Evolutionary conservation across 2,888 invertebrate genomes (phyloP).

Genomic region (Nemotelus pantherinus): DNA sequence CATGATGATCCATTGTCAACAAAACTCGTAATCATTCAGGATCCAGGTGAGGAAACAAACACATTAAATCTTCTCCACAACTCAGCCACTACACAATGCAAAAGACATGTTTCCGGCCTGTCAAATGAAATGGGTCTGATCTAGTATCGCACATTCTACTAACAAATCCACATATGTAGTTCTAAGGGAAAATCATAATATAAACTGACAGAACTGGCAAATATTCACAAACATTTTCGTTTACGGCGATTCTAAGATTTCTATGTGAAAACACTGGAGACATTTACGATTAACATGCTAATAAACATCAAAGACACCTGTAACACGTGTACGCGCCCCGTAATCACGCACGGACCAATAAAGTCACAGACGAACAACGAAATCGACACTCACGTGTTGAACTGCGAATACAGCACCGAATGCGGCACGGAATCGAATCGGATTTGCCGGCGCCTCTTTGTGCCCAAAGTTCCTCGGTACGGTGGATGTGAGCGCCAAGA

Average conservation of each 20-base stretch:
- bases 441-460: slow-evolving; percentile 31
- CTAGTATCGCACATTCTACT: background rate
- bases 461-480: slow-evolving; percentile 40
- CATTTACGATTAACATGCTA: background rate
- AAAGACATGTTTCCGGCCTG: background rate
- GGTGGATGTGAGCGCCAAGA: slow-evolving; percentile 14
- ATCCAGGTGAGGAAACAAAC: background rate
- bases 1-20: slow-evolving; percentile 77
- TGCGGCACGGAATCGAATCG: background rate
- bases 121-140: background rate
- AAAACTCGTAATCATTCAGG: slow-evolving; percentile 12
- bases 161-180: too few species aligned
- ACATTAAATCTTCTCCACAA: background rate
- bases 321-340: slow-evolving; percentile 1
- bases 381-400: slow-evolving; percentile 18
- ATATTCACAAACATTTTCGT: too few species aligned
- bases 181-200: too few species aligned
- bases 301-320: background rate
- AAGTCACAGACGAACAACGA: slow-evolving; percentile 1
- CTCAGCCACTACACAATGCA: background rate
- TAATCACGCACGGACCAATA: slow-evolving; percentile 28
- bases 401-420: background rate
- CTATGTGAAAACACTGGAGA: background rate
- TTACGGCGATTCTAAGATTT: too few species aligned
- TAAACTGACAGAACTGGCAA: too few species aligned